A percentile compares a stretch with the other conserved stretches of the same genome.
Evolutionary conservation across 2,797 vertebrate species (phyloP).

Genomic region (Hafferia zeledoni): DNA sequence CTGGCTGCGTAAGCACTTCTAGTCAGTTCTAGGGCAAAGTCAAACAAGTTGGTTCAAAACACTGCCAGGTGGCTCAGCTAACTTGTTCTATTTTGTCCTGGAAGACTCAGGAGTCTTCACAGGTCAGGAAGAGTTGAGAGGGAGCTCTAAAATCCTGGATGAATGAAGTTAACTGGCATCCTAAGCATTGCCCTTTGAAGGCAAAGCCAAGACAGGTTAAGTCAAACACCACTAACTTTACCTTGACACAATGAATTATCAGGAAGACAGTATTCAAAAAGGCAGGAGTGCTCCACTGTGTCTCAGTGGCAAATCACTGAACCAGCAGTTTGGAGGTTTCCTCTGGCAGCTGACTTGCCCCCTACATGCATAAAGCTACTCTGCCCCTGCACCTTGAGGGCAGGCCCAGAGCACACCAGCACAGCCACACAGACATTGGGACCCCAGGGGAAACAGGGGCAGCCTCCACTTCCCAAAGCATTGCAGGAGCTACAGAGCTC

Average conservation of each 20-base stretch:
- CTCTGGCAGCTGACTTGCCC: neutral
- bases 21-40: constrained; percentile 54
- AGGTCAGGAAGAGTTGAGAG: constrained; percentile 60
- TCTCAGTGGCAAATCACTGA: neutral
- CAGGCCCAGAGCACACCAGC: neutral
- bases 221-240: neutral
- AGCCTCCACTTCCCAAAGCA: neutral
- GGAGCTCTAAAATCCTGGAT: neutral
- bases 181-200: neutral
- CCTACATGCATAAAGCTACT: neutral
- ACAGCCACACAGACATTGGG: neutral
- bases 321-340: neutral
- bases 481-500: neutral
- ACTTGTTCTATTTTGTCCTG: constrained; percentile 61
- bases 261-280: neutral
- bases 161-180: neutral
- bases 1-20: constrained; percentile 60
- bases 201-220: neutral
- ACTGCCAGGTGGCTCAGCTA: constrained; percentile 50
- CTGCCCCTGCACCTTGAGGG: neutral
- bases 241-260: neutral
- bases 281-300: neutral
- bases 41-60: constrained; percentile 62
- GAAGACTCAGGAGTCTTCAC: constrained; percentile 2
- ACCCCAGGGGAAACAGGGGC: neutral